Conservation (phyloP, 2,113 vertebrate genomes). For the Clarias gariepinus region DNA sequence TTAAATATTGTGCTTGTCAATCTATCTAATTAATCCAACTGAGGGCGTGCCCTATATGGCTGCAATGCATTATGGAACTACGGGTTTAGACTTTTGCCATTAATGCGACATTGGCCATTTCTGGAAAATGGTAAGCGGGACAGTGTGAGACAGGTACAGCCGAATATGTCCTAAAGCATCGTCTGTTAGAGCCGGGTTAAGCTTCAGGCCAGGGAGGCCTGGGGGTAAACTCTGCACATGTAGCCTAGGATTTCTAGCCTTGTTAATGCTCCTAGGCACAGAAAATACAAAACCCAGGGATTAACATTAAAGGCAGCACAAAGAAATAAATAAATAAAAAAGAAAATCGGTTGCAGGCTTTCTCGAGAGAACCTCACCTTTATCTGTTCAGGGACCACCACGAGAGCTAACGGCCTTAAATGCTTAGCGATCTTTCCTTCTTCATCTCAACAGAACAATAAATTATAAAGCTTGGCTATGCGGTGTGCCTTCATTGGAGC, state of each 20-base stretch:
- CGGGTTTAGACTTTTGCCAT: neutral
- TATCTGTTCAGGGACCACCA: neutral
- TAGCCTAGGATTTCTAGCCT: neutral
- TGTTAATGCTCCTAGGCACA: neutral
- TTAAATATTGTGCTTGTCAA: neutral
- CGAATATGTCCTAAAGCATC: neutral
- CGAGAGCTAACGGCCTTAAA: slow-evolving; percentile 13
- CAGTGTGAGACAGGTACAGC: neutral
- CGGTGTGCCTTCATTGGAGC: slow-evolving; percentile 31
- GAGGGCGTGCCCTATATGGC: neutral
- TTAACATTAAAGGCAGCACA: neutral
- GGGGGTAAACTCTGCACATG: neutral
- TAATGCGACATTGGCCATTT: neutral
- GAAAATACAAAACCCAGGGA: neutral
- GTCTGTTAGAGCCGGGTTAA: neutral
- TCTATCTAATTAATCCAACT: neutral
- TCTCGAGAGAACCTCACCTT: neutral
- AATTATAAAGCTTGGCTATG: slow-evolving; percentile 28
- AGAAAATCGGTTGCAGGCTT: neutral
- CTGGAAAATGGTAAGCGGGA: neutral
- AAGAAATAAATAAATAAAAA: too few species aligned
- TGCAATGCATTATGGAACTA: neutral
- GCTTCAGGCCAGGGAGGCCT: neutral
- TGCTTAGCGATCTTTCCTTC: slow-evolving; percentile 10
- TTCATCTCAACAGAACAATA: slow-evolving; percentile 23